Evolutionary conservation across 2,797 vertebrate genomes (phyloP), one percentile per base, ranked within the genome.

Genomic region (Halcyon chelicuti): DNA sequence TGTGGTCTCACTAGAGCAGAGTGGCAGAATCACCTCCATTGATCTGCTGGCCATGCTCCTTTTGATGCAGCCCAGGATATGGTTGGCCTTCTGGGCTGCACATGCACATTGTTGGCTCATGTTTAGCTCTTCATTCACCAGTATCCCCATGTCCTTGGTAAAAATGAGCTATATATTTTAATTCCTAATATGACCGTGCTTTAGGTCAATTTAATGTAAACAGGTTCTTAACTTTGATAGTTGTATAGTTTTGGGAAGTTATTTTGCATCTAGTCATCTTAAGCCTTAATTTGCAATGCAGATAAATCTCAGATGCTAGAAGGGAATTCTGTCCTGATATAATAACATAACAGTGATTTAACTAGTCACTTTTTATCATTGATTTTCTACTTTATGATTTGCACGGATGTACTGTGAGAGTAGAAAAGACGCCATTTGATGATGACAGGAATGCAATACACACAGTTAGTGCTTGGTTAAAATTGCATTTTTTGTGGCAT

Each of bases 311-410:
- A 72, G 44, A 5, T 52, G 16, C 12, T 18, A 67, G 46, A 83
- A 76, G 28, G 16, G 14, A 5, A 31, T 73, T 91, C 68, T 39
- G 28, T 42, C 40, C 61, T 10, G 55, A 4, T 90, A 21, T 49
- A 68, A 35, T 52, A 47, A 25, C 22, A 83, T 78, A 85, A 10
- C 65, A 39, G 3, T 85, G 73, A 91, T 96, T 96, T 94, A 91
- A 92, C 66, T 72, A 84, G 61, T 92, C 81, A 94, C 72, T 58
- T 96, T 93, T 86, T 83, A 35, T 94, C 37, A 65, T 39, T 84
- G 42, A 79, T 28, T 54, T 92, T 89, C 85, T 18, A 61, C 62
- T 65, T 94, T 75, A 55, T 19, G 35, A 75, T 93, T 95, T 95
- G 33, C 60, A 86, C 52, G 95, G 40, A 89, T 82, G 8, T 85